phyloP scores from a whole-genome alignment of 2,797 vertebrate genomes.

The Macroramphosus scolopax region DNA sequence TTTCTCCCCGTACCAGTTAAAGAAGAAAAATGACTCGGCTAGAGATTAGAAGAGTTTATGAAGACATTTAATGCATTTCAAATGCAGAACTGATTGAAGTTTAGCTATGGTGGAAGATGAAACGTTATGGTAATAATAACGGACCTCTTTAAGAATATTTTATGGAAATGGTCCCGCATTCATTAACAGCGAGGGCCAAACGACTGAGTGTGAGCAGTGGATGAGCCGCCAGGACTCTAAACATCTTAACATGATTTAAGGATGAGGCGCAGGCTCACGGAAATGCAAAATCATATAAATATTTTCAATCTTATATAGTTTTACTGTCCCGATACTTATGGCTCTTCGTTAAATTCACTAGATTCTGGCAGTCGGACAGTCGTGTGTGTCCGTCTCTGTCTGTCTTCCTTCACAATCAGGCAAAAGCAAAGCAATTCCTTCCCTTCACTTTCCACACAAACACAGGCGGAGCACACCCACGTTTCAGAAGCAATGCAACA shows the following conservation, averaged over 20 bases:
- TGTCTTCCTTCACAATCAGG: constrained; percentile 11
- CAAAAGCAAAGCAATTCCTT: constrained; percentile 13
- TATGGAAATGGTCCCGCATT: constrained; percentile 82
- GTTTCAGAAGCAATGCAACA: constrained; percentile 33
- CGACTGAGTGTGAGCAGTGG: constrained; percentile 64
- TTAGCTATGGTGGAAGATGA: constrained; percentile 73
- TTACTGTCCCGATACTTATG: no score
- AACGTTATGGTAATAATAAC: constrained; percentile 78
- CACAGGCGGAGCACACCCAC: constrained; percentile 25
- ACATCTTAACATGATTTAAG: constrained; percentile 81
- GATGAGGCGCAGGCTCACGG: constrained; percentile 75
- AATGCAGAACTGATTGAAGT: constrained; percentile 77
- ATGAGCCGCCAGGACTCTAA: constrained; percentile 76
- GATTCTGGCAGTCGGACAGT: constrained; percentile 22
- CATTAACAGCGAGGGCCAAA: constrained; percentile 73
- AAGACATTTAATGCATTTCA: constrained; percentile 77
- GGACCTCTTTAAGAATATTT: constrained; percentile 84
- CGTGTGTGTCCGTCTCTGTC: constrained; percentile 4
- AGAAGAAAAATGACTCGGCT: constrained; percentile 66
- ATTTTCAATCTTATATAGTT: constrained; percentile 66
- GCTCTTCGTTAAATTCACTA: constrained; percentile 51
- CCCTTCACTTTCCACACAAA: constrained; percentile 9
- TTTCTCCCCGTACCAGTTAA: constrained; percentile 56
- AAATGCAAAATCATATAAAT: constrained; percentile 83
- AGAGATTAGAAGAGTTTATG: constrained; percentile 71